Evolutionary conservation across 2,888 invertebrate genomes (phyloP).

Genomic region (Morinoia aosen): DNA sequence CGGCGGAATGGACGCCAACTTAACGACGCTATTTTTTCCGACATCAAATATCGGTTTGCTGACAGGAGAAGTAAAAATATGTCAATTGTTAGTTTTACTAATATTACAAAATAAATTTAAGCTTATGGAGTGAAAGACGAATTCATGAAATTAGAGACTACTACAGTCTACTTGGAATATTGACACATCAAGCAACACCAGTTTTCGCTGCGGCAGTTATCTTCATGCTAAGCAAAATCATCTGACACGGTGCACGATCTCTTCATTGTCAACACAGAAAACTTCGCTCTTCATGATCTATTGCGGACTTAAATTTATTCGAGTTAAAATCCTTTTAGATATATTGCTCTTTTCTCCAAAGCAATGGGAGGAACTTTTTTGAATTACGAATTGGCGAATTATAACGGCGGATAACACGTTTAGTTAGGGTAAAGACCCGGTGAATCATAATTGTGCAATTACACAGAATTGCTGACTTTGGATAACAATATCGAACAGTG

Average conservation of each 20-base stretch:
- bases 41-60: too few species aligned
- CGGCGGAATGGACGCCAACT: too few species aligned
- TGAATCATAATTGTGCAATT: background rate
- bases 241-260: background rate
- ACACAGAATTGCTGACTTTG: background rate
- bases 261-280: background rate
- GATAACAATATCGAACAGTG: too few species aligned
- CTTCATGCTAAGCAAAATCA: background rate
- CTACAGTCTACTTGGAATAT: background rate
- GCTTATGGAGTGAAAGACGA: slow-evolving; percentile 38
- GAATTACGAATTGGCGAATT: background rate
- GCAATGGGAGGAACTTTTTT: too few species aligned
- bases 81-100: slow-evolving; percentile 37
- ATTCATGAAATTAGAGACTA: slow-evolving; percentile 9
- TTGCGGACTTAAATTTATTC: background rate
- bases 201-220: background rate
- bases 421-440: too few species aligned
- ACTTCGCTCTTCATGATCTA: background rate
- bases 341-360: background rate
- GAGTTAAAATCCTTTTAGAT: background rate
- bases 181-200: background rate
- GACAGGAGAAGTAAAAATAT: background rate
- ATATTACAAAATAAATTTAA: slow-evolving; percentile 25
- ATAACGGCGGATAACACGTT: too few species aligned
- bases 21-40: too few species aligned